A percentile compares a stretch with the other conserved stretches of the same genome.
Conservation (phyloP, 2,113 vertebrate genomes). For the Galemys pyrenaicus region DNA sequence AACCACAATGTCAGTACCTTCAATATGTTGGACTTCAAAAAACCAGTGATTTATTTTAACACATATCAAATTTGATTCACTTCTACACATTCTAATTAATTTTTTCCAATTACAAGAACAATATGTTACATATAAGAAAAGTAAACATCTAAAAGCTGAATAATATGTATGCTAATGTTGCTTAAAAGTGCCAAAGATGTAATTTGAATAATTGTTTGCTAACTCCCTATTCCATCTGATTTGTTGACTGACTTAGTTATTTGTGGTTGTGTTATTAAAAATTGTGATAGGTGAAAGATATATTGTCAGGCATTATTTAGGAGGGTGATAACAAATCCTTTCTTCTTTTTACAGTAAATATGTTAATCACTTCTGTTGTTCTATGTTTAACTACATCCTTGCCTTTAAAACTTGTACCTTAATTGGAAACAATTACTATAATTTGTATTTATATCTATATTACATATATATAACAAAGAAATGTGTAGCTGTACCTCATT, state of each 20-base stretch:
- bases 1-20: slow-evolving; percentile 9
- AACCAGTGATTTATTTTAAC: neutral
- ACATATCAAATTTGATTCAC: neutral
- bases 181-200: neutral
- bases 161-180: neutral
- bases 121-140: neutral
- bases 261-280: slow-evolving; percentile 25
- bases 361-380: no score
- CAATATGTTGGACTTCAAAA: slow-evolving; percentile 10
- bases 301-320: neutral
- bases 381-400: neutral
- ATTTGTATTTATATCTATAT: neutral
- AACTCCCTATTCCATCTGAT: neutral
- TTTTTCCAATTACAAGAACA: neutral
- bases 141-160: neutral
- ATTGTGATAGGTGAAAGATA: neutral
- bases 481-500: neutral
- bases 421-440: neutral
- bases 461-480: neutral
- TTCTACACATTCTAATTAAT: neutral
- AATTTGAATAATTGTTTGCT: neutral
- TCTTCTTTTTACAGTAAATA: neutral
- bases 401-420: neutral
- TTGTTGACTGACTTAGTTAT: slow-evolving; percentile 9
- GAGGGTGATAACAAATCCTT: neutral